phyloP scores from a whole-genome alignment of 2,113 vertebrate species.

The Rana temporaria region DNA sequence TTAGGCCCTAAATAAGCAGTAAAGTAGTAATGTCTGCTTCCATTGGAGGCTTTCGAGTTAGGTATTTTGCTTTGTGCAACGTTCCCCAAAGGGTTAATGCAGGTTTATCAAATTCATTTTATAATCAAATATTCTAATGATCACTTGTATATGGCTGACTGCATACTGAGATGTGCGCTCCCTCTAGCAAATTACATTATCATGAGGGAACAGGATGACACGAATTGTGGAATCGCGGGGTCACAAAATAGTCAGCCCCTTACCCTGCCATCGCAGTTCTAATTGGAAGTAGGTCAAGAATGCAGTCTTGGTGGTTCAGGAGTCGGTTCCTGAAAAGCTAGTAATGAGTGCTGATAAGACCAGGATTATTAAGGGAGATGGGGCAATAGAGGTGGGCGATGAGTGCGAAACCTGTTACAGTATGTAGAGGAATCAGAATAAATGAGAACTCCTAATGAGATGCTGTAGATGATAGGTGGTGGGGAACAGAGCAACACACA shows the following conservation, averaged over 20 bases:
- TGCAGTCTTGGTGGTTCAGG: neutral
- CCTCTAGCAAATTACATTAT: neutral
- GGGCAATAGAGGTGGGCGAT: neutral
- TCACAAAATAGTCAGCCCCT: neutral
- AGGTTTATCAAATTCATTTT: neutral
- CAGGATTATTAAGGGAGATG: neutral
- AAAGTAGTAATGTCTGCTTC: too few relatives aligned
- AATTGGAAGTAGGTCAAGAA: slow-evolving; percentile 3
- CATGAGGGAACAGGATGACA: neutral
- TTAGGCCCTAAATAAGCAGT: too few relatives aligned
- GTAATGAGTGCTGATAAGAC: slow-evolving; percentile 19
- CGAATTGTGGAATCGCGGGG: neutral
- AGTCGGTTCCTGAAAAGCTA: neutral
- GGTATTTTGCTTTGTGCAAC: too few relatives aligned
- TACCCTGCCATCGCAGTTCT: neutral
- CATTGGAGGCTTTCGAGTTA: too few relatives aligned
- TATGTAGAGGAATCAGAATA: slow-evolving; percentile 1
- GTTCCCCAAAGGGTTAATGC: too few relatives aligned
- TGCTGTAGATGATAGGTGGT: neutral
- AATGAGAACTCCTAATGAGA: slow-evolving; percentile 16
- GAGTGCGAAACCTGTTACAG: neutral
- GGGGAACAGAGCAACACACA: neutral
- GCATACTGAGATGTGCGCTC: neutral
- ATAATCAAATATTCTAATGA: neutral
- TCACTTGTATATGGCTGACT: neutral